Base-by-base conservation (phyloP, 2,113 vertebrate species). In the Mandrillus leucophaeus region DNA sequence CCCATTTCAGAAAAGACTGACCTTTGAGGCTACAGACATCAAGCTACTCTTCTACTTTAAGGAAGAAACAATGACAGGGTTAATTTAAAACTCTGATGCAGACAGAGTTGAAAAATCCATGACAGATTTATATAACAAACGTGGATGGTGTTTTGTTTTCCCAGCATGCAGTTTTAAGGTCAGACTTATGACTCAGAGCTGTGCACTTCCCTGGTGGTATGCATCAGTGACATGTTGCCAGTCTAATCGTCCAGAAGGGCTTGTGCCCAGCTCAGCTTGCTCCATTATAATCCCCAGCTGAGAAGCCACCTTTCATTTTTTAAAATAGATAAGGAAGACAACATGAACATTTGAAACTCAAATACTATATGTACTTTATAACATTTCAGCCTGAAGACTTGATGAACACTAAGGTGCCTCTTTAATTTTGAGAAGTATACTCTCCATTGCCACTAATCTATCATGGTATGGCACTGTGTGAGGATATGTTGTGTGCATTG, bases 101-200 rank as follows among this genome's bases (percentile, higher is more conserved):
- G 43, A 86, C 30, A 57, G 38, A 92, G 78, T 61, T 93, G 70
- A 78, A 93, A 96, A 88, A 14, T 32, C 92, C 64, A 45, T 87
- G 11, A 35, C 35, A 88, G 85, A 57, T 92, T 96, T 97, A 61
- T 90, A 10, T 87, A 84, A 90, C 0, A 2, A 92, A 48, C 2
- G 18, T 81, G 20, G 72, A 76, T 30, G 57, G 75, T 90, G 88
- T 76, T 96, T 94, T 95, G 88, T 90, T 89, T 89, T 97, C 96
- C 88, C 79, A 89, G 92, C 61, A 50, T 92, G 90, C 83, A 88
- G 66, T 90, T 92, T 96, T 97, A 98, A 98, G 97, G 97, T 98
- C 98, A 98, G 96, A 70, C 27, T 85, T 94, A n/a, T 98, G 98
- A 98, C 96, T 98, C 98, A 98, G 96, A 95, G 88, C 83, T 87